Evolutionary conservation across 2,888 invertebrate species (phyloP).

Genomic region (Halictus quadricinctus): DNA sequence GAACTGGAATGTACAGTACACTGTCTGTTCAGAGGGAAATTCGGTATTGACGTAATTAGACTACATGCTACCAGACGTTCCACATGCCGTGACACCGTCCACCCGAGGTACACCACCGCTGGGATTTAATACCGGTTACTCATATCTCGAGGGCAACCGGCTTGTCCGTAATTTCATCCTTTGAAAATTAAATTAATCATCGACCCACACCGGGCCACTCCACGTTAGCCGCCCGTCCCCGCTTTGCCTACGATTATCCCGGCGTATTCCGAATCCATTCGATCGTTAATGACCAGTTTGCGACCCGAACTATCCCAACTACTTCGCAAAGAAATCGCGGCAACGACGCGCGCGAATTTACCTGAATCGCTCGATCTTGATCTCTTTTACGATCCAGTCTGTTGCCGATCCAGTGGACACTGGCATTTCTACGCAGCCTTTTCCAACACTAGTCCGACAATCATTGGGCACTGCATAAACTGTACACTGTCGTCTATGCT

Average conservation of each 20-base stretch:
- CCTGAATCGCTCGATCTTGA: not conserved
- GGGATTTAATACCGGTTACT: conserved; percentile 59
- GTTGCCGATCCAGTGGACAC: not conserved
- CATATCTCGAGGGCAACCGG: conserved; percentile 48
- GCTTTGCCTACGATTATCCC: not conserved
- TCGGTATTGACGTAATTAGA: conserved; percentile 70
- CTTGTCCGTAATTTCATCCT: conserved; percentile 59
- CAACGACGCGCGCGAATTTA: not conserved
- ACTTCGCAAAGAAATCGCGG: not conserved
- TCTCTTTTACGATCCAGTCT: not conserved
- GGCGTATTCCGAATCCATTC: not conserved
- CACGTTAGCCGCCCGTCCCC: conserved; percentile 10
- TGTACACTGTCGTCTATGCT: too few relatives aligned
- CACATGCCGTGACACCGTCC: conserved; percentile 58
- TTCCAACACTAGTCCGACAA: too few relatives aligned
- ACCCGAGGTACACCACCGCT: conserved; percentile 38
- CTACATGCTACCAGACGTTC: conserved; percentile 61
- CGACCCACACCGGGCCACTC: conserved; percentile 29
- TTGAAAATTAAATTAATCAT: conserved; percentile 63
- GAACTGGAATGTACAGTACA: conserved; percentile 52
- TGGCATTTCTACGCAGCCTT: too few relatives aligned
- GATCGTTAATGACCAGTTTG: not conserved
- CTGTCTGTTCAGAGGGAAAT: conserved; percentile 63
- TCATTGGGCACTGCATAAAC: too few relatives aligned
- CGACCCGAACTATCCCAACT: not conserved